Base-by-base conservation (phyloP, 1,140 invertebrate species). In the Armadillidium nasatum region DNA sequence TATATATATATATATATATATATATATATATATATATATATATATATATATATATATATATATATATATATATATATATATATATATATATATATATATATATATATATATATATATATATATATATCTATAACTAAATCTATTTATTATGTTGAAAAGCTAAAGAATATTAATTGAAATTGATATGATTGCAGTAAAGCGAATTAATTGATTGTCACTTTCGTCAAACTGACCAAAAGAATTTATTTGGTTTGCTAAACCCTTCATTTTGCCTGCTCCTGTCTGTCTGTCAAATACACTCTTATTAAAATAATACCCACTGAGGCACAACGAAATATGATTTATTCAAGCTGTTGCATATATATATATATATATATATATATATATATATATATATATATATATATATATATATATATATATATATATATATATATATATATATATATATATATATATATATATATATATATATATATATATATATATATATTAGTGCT, bases 311-410 rank as follows among this genome's bases (percentile, higher is more conserved):
- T 33, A 33, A 6, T 33, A 33, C 6, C 33, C 33, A 33, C 33
- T 33, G 33, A 33, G 33, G 33, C 33, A 33, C 33, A 33, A 33
- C 33, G 1, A 33, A 33, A 33, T 33, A 33, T 33, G 33, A 33
- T 33, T 33, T 33, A 33, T 3, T 33, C 1, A 33, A 6, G 2
- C 2, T 1, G 2, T 33, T 3, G 2, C 33, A 33, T 33, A 33
- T 33, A 33, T 33, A 33, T 33, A 33, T 33, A 33, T 33, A 33
- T 33, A 33, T 33, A 33, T 33, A 33, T 60, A 60, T 60, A 60
- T 60, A n/a, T 60, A 60, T 60, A 60, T 60, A 60, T 60, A 60
- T 60, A 60, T 60, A 60, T 60, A 60, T 60, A 60, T 60, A 60
- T 60, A 60, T 60, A 60, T 60, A 60, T 60, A 60, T 60, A 60